Base-by-base conservation (phyloP, 2,888 invertebrate genomes). In the Bellardia pandia region DNA sequence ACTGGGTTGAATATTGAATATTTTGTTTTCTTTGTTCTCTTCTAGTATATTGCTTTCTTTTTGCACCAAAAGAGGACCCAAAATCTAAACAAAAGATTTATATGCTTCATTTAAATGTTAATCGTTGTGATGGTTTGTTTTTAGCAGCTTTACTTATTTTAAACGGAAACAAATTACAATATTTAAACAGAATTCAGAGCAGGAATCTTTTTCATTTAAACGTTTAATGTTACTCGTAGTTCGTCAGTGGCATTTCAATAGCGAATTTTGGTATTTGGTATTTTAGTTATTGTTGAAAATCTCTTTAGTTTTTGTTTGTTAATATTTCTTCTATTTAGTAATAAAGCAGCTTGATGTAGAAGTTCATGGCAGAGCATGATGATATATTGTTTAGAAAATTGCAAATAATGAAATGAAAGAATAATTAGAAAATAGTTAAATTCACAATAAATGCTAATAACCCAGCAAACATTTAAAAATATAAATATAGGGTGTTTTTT, bases 61-160 rank as follows among this genome's bases (percentile, higher is more conserved):
- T 58, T 23, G n/a, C 48, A 40, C 33, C 42, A 75, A n/a, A n/a
- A 51, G 9, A 69, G 53, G 60, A 69, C 37, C 53, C 60, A 60
- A 60, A 69, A 69, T 62, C 62, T 77, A 76, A 77, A 77, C 69
- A 83, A 83, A 62, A 77, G 83, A 83, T 83, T 83, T 83, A 71
- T 83, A 23, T 42, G 69, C 76, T 83, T 45, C 33, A 83, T 69
- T 76, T 76, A 45, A 83, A 71, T 83, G 77, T 83, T 83, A 83
- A 76, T 76, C 76, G 71, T 48, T 71, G 53, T 3, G 8, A 53
- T 13, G 64, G 3, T 16, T 16, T 16, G 1, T 13, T 2, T 48
- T 13, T n/a, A 48, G 48, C 14, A 48, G 0, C 4, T 45, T 11
- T 3, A 5, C 48, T 48, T 14, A 48, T 48, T 48, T 48, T n/a